phyloP scores from a whole-genome alignment of 2,113 vertebrate genomes.

The Phaethornis superciliosus region DNA sequence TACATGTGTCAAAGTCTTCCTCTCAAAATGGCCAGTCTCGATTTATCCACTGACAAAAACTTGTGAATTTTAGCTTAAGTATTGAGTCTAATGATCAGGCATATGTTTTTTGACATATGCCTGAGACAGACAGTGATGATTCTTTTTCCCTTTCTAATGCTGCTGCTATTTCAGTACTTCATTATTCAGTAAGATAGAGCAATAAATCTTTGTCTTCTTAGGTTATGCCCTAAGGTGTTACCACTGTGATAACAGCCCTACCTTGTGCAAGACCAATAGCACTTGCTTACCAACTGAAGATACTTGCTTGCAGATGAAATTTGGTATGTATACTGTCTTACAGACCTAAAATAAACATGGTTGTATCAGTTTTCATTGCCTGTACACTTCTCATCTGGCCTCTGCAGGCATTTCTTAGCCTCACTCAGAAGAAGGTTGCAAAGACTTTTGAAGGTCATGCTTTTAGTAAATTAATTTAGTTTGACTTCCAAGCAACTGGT shows the following conservation, averaged over 20 bases:
- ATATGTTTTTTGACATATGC: not conserved
- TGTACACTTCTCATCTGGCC: not conserved
- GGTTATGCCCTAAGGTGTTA: constrained; percentile 63
- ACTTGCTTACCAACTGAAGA: constrained; percentile 48
- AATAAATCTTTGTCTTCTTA: not conserved
- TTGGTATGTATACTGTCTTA: constrained; percentile 38
- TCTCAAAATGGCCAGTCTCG: not conserved
- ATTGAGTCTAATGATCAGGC: not conserved
- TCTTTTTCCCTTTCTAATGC: not conserved
- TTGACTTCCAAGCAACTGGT: not conserved
- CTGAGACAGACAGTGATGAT: not conserved
- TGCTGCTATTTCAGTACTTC: not conserved
- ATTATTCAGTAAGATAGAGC: not conserved
- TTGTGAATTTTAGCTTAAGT: not conserved
- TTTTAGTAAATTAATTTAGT: not conserved
- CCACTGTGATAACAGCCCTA: constrained; percentile 67
- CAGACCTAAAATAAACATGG: not conserved
- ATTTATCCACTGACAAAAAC: not conserved
- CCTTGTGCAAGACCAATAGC: constrained; percentile 54
- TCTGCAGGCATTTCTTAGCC: not conserved
- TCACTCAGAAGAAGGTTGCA: not conserved
- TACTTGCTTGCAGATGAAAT: constrained; percentile 63
- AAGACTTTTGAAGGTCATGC: not conserved
- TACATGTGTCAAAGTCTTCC: not conserved
- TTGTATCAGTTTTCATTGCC: not conserved